Evolutionary conservation across 2,888 invertebrate genomes (phyloP), one percentile per base, ranked within the genome.

Genomic region (Chorisops tibialis): DNA sequence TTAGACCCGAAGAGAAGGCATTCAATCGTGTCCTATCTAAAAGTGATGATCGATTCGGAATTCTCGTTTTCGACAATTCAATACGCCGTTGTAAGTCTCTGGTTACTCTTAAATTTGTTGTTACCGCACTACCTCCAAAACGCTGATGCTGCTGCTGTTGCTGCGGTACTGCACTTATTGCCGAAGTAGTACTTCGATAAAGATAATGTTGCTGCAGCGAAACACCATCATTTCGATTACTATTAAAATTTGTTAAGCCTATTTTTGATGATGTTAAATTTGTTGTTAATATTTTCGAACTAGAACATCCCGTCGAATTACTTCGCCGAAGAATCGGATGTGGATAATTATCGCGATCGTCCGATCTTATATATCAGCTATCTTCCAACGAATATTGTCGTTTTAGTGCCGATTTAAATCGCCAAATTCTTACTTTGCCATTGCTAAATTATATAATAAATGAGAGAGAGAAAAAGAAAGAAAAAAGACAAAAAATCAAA

Each of bases 391-490:
- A 70, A 47, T 68, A 70, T 60, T 71, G 71, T 24, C 70, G 68
- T 12, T 69, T 69, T 16, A 72, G 64, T n/a, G 67, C 66, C 49
- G 68, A 67, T 48, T 70, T 71, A 56, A 71, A 71, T 48, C 70
- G 70, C 71, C 71, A 72, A 61, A 71, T 66, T 43, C 70, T 68
- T 37, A 72, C 71, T 66, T 71, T 71, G 38, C 72, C 71, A 66
- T 71, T 71, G 63, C 72, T 72, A 43, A 19, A 41, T 24, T 14
- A 30, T 47, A n/a, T 11, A 22, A 22, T n/a, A n/a, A n/a, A n/a
- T n/a, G 39, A 54, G 19, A 16, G 19, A 39, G 21, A 21, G 9
- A 39, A 21, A 48, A 60, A 60, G 30, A 56, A 63, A 51, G 60
- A 49, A 56, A 50, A 45, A 47, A 22, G 54, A 61, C 4, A 21